Percentiles rank a stretch among this genome's conserved stretches.
phyloP scores from a whole-genome alignment of 2,888 invertebrate genomes.

The Stictocephala bisonia region DNA sequence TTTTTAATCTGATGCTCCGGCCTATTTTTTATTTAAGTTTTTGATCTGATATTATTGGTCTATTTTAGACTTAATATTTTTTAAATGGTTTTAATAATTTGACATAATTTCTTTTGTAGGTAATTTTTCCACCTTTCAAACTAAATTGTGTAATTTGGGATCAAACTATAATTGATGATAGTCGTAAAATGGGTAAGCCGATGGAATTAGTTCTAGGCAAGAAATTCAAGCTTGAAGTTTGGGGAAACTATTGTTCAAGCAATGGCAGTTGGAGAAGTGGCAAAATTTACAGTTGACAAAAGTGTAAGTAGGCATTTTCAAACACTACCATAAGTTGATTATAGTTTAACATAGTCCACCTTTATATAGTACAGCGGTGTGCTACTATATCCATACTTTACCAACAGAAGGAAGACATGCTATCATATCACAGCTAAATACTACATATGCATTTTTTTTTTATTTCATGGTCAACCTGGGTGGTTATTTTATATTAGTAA shows the following conservation, averaged over 20 bases:
- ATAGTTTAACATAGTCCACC: neutral
- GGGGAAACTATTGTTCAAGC: conserved; percentile 94
- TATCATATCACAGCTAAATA: too few species aligned
- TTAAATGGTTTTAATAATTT: neutral
- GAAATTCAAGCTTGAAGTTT: conserved; percentile 96
- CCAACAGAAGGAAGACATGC: too few species aligned
- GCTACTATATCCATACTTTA: too few species aligned
- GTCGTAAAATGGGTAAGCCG: conserved; percentile 82
- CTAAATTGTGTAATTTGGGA: conserved; percentile 77
- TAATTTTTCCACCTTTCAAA: conserved; percentile 91
- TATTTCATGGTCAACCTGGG: too few species aligned
- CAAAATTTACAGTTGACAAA: conserved; percentile 85
- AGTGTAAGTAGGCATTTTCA: conserved; percentile 69
- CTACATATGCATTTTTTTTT: too few species aligned
- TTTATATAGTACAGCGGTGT: too few species aligned
- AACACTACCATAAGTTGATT: neutral
- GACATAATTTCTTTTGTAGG: conserved; percentile 57
- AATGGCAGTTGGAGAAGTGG: conserved; percentile 93
- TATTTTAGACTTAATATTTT: conserved; percentile 8
- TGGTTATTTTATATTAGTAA: too few species aligned
- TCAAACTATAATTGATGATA: conserved; percentile 84
- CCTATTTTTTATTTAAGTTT: too few species aligned
- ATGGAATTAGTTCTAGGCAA: conserved; percentile 96
- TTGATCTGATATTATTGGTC: too few species aligned
- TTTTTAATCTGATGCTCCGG: too few species aligned